These are phyloP conservation scores for Miltochrista miniata DNA, from an alignment of 2,888 invertebrate species.

Conservation along the genomic window DNA sequence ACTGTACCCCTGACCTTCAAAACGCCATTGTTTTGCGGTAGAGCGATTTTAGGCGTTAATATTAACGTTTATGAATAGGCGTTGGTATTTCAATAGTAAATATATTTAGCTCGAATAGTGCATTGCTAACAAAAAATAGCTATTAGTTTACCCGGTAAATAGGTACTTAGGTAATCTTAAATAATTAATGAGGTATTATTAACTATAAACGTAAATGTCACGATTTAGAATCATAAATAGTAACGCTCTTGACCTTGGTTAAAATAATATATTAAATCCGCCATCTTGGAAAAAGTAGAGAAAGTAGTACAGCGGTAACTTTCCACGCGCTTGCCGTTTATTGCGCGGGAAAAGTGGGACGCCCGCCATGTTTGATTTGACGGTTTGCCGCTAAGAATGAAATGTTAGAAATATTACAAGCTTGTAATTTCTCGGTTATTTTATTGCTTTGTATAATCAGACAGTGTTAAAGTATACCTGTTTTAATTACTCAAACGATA, in stretches of 20 bases:
- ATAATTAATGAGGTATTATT: too few species aligned
- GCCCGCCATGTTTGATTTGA: conserved; percentile 75
- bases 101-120: too few species aligned
- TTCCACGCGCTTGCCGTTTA: conserved; percentile 75
- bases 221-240: conserved; percentile 35
- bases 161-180: too few species aligned
- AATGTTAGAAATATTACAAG: conserved; percentile 28
- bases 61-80: too few species aligned
- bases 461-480: too few species aligned
- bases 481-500: too few species aligned
- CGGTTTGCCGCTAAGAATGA: conserved; percentile 57
- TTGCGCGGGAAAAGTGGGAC: conserved; percentile 81
- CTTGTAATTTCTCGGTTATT: background rate
- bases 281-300: conserved; percentile 83
- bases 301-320: conserved; percentile 83
- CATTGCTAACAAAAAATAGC: too few species aligned
- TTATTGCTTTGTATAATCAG: background rate
- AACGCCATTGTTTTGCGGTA: background rate
- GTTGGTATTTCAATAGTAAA: too few species aligned
- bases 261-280: conserved; percentile 58
- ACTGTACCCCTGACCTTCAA: conserved; percentile 49
- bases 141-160: too few species aligned
- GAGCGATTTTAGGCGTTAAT: too few species aligned
- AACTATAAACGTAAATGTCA: conserved; percentile 11
- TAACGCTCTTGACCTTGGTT: conserved; percentile 69